These are phyloP conservation scores for Onychostoma macrolepis DNA, from an alignment of 2,113 vertebrate species.

Conservation along the genomic window DNA sequence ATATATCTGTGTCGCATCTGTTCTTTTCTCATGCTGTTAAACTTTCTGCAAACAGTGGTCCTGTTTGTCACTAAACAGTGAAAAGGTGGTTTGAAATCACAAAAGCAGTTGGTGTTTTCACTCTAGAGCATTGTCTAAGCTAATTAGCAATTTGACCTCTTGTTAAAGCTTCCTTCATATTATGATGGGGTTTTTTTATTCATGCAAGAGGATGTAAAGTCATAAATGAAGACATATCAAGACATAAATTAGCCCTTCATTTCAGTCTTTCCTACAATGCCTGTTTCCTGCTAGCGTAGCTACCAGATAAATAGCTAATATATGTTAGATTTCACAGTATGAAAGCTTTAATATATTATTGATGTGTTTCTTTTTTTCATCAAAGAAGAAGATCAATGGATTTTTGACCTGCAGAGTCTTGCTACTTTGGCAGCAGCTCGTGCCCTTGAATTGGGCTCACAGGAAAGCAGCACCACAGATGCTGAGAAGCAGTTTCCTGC, in stretches of 20 bases:
- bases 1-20: background rate
- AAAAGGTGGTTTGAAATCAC: conserved; percentile 66
- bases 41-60: background rate
- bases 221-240: no score
- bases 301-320: background rate
- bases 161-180: conserved; percentile 75
- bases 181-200: conserved; percentile 62
- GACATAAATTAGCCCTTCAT: background rate
- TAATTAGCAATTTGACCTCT: conserved; percentile 71
- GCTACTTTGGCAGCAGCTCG: conserved; percentile 91
- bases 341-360: background rate
- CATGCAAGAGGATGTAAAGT: conserved; percentile 68
- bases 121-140: conserved; percentile 70
- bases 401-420: conserved; percentile 89
- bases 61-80: conserved; percentile 1
- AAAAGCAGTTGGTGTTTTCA: conserved; percentile 70
- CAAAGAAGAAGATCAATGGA: conserved; percentile 84
- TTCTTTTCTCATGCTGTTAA: background rate
- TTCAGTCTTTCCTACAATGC: background rate
- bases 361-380: conserved; percentile 6
- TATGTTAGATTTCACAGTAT: background rate
- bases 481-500: conserved; percentile 64
- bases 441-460: conserved; percentile 79
- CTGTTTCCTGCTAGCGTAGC: background rate
- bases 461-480: conserved; percentile 40